Conservation (phyloP, 2,888 invertebrate species). For the Abscondita cerata region DNA sequence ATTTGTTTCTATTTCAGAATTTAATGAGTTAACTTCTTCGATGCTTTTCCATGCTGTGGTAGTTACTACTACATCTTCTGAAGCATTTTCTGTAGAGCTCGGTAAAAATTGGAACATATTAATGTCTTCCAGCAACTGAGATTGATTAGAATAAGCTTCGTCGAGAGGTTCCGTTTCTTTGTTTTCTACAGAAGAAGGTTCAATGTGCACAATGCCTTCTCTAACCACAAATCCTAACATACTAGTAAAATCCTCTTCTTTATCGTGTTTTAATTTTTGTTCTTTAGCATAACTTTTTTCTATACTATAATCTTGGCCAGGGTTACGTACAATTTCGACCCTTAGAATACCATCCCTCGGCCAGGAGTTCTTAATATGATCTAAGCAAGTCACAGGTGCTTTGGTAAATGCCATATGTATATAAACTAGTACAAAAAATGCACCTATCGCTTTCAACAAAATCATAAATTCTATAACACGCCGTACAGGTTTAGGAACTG, state of each 20-base stretch:
- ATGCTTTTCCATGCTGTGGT: constrained; percentile 52
- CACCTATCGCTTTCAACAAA: constrained; percentile 80
- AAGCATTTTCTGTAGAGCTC: constrained; percentile 33
- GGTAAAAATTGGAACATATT: constrained; percentile 34
- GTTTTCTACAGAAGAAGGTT: constrained; percentile 67
- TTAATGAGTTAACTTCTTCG: constrained; percentile 3
- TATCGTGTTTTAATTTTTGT: constrained; percentile 72
- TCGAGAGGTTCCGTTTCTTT: constrained; percentile 58
- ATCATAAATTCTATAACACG: constrained; percentile 85
- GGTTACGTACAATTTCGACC: constrained; percentile 83
- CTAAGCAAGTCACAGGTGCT: constrained; percentile 91
- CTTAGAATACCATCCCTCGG: constrained; percentile 93
- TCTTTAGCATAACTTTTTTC: constrained; percentile 87
- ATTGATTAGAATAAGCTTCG: constrained; percentile 36
- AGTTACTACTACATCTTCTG: constrained; percentile 42
- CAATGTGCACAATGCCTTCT: constrained; percentile 74
- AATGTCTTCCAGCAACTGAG: constrained; percentile 23
- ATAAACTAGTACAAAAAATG: constrained; percentile 91
- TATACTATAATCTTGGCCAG: constrained; percentile 76
- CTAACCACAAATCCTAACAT: constrained; percentile 70
- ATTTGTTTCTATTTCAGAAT: background rate
- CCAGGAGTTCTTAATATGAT: constrained; percentile 89
- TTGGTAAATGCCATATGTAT: constrained; percentile 95
- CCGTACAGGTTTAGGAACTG: constrained; percentile 83
- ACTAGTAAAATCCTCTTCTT: constrained; percentile 65